phyloP scores from a whole-genome alignment of 1,140 invertebrate genomes.

The Drosophila cardini region DNA sequence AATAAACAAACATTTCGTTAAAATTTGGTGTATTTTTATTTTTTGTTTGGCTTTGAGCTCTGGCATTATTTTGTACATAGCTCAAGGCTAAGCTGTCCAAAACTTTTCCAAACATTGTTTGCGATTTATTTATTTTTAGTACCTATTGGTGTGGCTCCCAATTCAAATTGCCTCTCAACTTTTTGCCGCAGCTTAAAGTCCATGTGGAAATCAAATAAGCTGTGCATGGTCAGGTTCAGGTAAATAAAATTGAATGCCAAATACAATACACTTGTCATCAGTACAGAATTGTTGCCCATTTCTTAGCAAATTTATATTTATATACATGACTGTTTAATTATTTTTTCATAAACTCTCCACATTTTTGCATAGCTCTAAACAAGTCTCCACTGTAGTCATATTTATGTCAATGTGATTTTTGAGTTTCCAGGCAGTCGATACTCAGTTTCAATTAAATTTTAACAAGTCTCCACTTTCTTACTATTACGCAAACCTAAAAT shows the following conservation, averaged over 20 bases:
- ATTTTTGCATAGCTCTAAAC: conserved; percentile 5
- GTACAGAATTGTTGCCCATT: neutral
- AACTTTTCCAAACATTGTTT: conserved; percentile 8
- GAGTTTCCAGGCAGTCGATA: neutral
- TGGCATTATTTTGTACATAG: conserved; percentile 23
- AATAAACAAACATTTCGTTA: conserved; percentile 22
- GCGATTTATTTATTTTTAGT: conserved; percentile 24
- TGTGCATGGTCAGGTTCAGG: conserved; percentile 4
- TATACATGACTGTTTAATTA: too few relatives aligned
- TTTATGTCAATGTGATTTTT: neutral
- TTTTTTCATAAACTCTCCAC: neutral
- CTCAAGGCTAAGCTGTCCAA: conserved; percentile 15
- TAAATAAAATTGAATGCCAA: neutral
- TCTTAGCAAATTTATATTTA: neutral
- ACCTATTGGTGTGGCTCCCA: conserved; percentile 21
- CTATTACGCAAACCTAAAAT: too few relatives aligned
- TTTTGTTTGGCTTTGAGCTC: neutral
- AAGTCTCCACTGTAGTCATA: neutral
- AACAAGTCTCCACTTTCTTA: too few relatives aligned
- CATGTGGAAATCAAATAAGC: conserved; percentile 30
- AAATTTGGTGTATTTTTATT: neutral
- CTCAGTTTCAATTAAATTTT: too few relatives aligned
- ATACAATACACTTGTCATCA: neutral
- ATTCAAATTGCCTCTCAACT: conserved; percentile 39
- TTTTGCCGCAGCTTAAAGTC: conserved; percentile 15